Evolutionary conservation across 2,797 vertebrate genomes (phyloP), one percentile per base, ranked within the genome.

Genomic region (Microchirus variegatus): DNA sequence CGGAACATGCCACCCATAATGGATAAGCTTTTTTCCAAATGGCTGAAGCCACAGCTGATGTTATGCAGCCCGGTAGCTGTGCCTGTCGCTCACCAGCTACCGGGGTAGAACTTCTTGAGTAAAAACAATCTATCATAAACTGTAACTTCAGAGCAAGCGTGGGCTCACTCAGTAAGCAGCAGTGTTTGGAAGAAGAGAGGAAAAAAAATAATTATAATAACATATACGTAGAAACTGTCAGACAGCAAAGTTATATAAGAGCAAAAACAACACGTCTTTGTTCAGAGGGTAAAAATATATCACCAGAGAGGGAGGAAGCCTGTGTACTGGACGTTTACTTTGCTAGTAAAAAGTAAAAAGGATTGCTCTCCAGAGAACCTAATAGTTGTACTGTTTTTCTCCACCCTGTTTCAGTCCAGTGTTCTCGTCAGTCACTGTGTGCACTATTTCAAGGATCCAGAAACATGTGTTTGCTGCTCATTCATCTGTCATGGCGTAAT

Each of bases 11-110:
- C 76, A 70, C 48, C 72, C 67, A 63, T 85, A 86, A 89, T 78
- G 78, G 83, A 87, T 86, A 81, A 85, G 75, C 72, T 86, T 63
- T 90, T 89, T 84, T 87, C 81, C 84, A 86, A 86, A 77, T 67
- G 80, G 72, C 53, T 17, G 10, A 78, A 78, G 69, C 81, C 54
- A 52, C 77, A 70, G 70, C 71, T 78, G 22, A 2, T 78, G 73
- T 79, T 79, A 55, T 77, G 43, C 53, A 63, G 77, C 77, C 66
- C 47, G 10, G 63, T 75, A 75, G 75, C 64, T 65, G 43, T n/a
- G n/a, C n/a, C 73, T 59, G 74, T 72, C n/a, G 13, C 80, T 66
- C 45, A 10, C 31, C 47, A 53, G 47, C 77, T 73, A 69, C 38
- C 59, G 61, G 52, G 49, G 66, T 59, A 71, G 64, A 89, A 73